Evolutionary conservation across 1,140 invertebrate species (phyloP), one percentile per base, ranked within the genome.

Genomic region (Drosophila nikananu): DNA sequence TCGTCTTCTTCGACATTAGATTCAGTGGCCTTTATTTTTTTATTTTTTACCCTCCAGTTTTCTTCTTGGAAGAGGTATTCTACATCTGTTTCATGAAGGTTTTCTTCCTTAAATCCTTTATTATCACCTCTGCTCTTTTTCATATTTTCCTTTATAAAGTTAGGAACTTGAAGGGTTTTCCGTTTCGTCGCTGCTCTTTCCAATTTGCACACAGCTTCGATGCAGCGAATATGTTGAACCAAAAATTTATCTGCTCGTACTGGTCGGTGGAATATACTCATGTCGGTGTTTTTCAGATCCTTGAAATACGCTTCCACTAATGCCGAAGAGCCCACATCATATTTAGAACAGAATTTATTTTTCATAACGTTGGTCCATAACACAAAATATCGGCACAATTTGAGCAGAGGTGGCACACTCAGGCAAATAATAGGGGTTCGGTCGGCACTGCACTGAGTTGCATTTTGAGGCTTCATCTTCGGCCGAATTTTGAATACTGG

Each of bases 291-390:
- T 32, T 52, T 52, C 1, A 52, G 5, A 19, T 52, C 27, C 6
- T 32, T 52, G 7, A 52, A 52, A 15, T 52, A 52, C 4, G 51
- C 27, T 21, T 52, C n/a, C 51, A 52, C 51, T 19, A 52, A 27
- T 32, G 51, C 51, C n/a, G 27, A 58, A 58, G 37, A 58, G 4
- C 55, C 37, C 5, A 58, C 37, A 19, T 58, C 55, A 41, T 58
- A 58, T 5, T 19, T 42, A 2, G 55, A 42, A 10, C 17, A 9
- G 12, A 19, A 41, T 27, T 58, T 41, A 4, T 25, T 6, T 23
- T 27, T 58, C 23, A 27, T 58, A 0, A 32, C 27, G 27, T 52
- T 52, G 5, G 25, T 27, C 25, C 25, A 58, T 25, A 37, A 27
- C 5, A 27, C 15, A 49, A 49, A 49, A 37, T 58, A 41, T 9